Base-by-base conservation (phyloP, 2,113 vertebrate genomes). In the Poicephalus gulielmi region DNA sequence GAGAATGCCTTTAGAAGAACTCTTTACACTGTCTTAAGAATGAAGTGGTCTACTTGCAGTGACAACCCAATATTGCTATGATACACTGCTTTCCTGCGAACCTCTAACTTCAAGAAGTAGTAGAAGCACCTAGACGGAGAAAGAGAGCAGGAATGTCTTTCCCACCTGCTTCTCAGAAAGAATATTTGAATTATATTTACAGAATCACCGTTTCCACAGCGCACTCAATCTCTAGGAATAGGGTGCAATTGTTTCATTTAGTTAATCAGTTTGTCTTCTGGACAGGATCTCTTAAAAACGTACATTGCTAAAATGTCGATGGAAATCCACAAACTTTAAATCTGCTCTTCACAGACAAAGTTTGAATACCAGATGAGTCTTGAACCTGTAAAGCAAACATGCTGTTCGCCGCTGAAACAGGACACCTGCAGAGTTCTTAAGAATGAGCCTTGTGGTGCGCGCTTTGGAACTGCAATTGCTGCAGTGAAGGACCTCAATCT, bases 401-500 rank as follows among this genome's bases (percentile, higher is more conserved):
- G 99, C 90, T 99, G 99, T 37, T 98, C 97, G 0, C 91, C 97
- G 0, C 94, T 97, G 37, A 98, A 99, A 27, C 97, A 96, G 28
- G 94, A 95, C 55, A 98, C 94, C 63, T 98, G 98, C 95, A 97
- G 96, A 59, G 97, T 97, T 66, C 93, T 97, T 30, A 98, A 98
- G 92, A 98, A 99, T 1, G 99, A 99, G 73, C 99, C 99, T 0
- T 99, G 99, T 0, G 99, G 99, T 2, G 98, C 99, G 4, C 99
- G 99, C 12, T 99, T 99, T 1, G 99, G 99, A n/a, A 99, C 99
- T 0, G 98, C 99, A 1, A 99, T 99, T n/a, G 99, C 99, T 23
- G 98, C 99, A 0, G 98, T 99, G 27, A 98, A 97, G 12, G 99
- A 99, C 83, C 98, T 99, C 90, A 99, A 99, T 96, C 98, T 99